These are phyloP conservation scores for Gastrophysa polygoni DNA, from an alignment of 2,888 invertebrate genomes.

Conservation along the genomic window DNA sequence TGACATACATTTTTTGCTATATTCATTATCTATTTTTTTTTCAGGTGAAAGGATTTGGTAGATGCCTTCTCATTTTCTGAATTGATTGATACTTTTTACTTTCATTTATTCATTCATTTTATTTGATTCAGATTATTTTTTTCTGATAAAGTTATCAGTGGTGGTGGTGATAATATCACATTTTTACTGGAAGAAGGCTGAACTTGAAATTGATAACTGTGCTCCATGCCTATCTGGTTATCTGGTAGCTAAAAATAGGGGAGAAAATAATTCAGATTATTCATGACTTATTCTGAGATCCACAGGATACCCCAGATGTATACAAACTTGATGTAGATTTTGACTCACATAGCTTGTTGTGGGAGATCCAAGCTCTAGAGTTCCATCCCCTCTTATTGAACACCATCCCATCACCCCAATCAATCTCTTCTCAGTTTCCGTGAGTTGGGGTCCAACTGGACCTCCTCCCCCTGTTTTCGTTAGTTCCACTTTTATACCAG, in stretches of 20 bases:
- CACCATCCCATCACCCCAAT: slow-evolving; percentile 12
- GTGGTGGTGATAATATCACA: not conserved
- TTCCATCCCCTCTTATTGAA: slow-evolving; percentile 8
- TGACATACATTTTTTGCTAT: no score
- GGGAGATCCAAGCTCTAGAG: slow-evolving; percentile 35
- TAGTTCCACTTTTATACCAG: not conserved
- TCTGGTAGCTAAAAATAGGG: slow-evolving; percentile 1
- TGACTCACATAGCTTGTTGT: not conserved
- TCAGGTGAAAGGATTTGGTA: no score
- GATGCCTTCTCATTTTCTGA: no score
- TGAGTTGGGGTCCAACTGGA: not conserved
- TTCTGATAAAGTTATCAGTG: slow-evolving; percentile 8
- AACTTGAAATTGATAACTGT: slow-evolving; percentile 7
- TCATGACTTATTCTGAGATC: not conserved
- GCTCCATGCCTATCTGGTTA: not conserved
- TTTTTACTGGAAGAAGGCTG: not conserved
- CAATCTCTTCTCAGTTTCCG: slow-evolving; percentile 8
- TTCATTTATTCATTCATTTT: no score
- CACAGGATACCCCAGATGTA: not conserved
- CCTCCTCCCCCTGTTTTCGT: slow-evolving; percentile 3
- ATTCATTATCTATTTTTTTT: no score
- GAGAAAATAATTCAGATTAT: not conserved
- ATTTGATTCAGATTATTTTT: not conserved
- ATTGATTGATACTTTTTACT: no score
- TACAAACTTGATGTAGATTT: not conserved